Percentiles rank a stretch among this genome's conserved stretches.
phyloP scores from a whole-genome alignment of 2,888 invertebrate genomes.

The Andrena flavipes region DNA sequence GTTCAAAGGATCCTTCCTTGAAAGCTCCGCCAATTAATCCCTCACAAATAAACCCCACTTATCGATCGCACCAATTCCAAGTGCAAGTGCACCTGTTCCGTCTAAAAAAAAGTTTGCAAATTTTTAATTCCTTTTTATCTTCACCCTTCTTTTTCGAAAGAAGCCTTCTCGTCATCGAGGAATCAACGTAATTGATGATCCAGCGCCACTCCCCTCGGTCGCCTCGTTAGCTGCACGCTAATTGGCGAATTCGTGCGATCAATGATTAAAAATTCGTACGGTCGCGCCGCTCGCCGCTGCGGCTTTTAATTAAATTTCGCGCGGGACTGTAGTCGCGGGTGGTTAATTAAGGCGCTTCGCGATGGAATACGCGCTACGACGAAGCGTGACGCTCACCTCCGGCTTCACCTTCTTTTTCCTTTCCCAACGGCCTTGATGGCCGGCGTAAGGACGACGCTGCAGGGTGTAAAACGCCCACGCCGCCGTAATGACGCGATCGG shows the following conservation, averaged over 20 bases:
- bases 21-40: no score
- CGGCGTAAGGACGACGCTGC: conserved; percentile 7
- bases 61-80: no score
- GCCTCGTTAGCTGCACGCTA: neutral
- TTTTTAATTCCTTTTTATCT: no score
- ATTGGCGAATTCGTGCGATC: neutral
- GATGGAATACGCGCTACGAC: neutral
- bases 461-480: conserved; percentile 45
- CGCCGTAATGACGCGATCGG: conserved; percentile 42
- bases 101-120: no score
- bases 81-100: no score
- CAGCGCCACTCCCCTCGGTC: neutral
- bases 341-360: conserved; percentile 28
- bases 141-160: no score
- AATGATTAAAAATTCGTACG: neutral
- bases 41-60: no score
- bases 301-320: conserved; percentile 10
- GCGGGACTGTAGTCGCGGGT: neutral
- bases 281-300: neutral
- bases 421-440: neutral
- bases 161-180: no score
- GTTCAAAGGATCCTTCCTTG: no score
- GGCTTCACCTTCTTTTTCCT: neutral
- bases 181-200: neutral
- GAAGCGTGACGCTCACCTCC: conserved; percentile 18